phyloP scores from a whole-genome alignment of 2,888 invertebrate species.

The Kuschelorhynchus macadamiae region DNA sequence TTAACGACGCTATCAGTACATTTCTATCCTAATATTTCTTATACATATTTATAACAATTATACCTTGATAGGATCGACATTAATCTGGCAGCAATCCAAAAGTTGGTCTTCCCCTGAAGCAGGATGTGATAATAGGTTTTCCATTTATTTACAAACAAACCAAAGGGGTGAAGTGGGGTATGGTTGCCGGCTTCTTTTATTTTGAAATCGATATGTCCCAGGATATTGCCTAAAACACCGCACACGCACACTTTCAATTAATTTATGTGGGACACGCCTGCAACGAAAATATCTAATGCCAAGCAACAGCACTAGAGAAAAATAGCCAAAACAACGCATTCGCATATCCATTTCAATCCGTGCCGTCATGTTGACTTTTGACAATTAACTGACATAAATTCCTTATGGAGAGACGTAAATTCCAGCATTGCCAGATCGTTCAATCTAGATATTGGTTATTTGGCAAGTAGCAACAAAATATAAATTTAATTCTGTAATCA shows the following conservation, averaged over 20 bases:
- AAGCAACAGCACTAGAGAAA: slow-evolving; percentile 27
- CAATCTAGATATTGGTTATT: too few relatives aligned
- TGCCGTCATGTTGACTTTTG: slow-evolving; percentile 33
- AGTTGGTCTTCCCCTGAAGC: slow-evolving; percentile 36
- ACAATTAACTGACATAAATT: too few relatives aligned
- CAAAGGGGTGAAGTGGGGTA: slow-evolving; percentile 64
- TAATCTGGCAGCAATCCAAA: slow-evolving; percentile 50
- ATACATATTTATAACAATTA: slow-evolving; percentile 22
- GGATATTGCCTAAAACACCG: slow-evolving; percentile 66
- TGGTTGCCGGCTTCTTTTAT: slow-evolving; percentile 53
- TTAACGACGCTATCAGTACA: background rate
- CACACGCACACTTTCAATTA: slow-evolving; percentile 66
- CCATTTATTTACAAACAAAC: slow-evolving; percentile 49
- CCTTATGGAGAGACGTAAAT: too few relatives aligned
- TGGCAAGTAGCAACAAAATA: too few relatives aligned
- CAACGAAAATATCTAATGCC: slow-evolving; percentile 64
- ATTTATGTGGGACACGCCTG: slow-evolving; percentile 68
- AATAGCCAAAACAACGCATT: slow-evolving; percentile 67
- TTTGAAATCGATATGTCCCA: slow-evolving; percentile 56
- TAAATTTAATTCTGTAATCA: too few relatives aligned
- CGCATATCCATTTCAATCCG: slow-evolving; percentile 52
- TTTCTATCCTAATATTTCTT: background rate
- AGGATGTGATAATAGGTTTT: slow-evolving; percentile 11
- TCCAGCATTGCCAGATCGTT: too few relatives aligned
- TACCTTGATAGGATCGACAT: background rate